phyloP scores from a whole-genome alignment of 2,113 vertebrate species.

The Xenopus borealis region DNA sequence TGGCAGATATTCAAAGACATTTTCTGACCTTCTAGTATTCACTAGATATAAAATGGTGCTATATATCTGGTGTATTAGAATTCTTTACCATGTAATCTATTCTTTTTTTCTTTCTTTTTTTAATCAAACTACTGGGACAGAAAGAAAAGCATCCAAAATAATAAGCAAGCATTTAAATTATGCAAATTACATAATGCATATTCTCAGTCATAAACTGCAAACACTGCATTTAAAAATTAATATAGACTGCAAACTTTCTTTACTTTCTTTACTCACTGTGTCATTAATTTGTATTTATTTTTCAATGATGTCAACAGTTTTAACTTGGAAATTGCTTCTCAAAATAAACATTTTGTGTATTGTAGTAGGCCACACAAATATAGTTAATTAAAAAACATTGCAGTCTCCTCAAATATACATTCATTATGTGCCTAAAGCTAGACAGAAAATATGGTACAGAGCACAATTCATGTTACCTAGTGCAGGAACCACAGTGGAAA shows the following conservation, averaged over 20 bases:
- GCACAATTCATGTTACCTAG: too few relatives aligned
- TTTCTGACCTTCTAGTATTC: constrained; percentile 75
- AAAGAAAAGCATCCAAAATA: constrained; percentile 51
- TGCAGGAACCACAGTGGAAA: too few relatives aligned
- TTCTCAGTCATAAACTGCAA: not conserved
- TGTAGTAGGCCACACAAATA: too few relatives aligned
- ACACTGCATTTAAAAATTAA: constrained; percentile 2
- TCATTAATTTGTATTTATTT: constrained; percentile 9
- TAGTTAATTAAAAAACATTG: too few relatives aligned
- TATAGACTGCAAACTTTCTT: not conserved
- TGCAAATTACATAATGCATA: constrained; percentile 46
- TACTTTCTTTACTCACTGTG: not conserved
- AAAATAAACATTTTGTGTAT: too few relatives aligned
- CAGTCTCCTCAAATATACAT: too few relatives aligned
- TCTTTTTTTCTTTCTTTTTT: constrained; percentile 21
- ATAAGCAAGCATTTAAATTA: constrained; percentile 54
- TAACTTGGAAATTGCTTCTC: not conserved
- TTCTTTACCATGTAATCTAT: constrained; percentile 56
- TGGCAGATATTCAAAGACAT: constrained; percentile 74
- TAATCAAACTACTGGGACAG: constrained; percentile 50
- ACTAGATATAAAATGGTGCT: constrained; percentile 70
- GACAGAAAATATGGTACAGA: too few relatives aligned
- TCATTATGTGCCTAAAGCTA: too few relatives aligned
- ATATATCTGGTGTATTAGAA: constrained; percentile 66
- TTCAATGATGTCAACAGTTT: not conserved